Evolutionary conservation across 64 coral and sea anemone species (phyloP).

Genomic region (Orbicella faveolata): DNA sequence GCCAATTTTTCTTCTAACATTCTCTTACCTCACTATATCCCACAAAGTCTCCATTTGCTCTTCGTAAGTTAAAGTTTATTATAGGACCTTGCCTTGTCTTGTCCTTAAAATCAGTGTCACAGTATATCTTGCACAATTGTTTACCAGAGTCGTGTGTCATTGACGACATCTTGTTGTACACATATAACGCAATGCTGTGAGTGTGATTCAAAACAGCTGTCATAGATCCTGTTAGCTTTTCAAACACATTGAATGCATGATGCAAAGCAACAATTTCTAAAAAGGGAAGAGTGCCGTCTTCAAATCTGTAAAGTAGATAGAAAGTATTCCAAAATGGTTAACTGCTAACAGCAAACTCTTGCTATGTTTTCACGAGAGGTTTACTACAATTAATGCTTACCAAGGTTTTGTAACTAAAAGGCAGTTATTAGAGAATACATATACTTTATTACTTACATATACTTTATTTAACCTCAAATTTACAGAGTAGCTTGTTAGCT

Average conservation of each 20-base stretch:
- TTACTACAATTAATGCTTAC: too few relatives aligned
- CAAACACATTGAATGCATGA: slow-evolving; percentile 68
- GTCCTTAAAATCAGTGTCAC: slow-evolving; percentile 72
- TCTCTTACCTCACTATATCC: slow-evolving; percentile 91
- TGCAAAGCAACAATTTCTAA: slow-evolving; percentile 82
- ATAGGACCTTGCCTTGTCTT: slow-evolving; percentile 72
- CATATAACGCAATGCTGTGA: slow-evolving; percentile 71
- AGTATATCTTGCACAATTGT: slow-evolving; percentile 62
- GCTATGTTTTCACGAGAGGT: too few relatives aligned
- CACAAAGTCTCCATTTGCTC: slow-evolving; percentile 85
- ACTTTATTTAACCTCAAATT: too few relatives aligned
- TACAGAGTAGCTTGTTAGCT: too few relatives aligned
- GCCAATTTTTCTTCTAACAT: background rate
- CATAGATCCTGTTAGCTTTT: slow-evolving; percentile 66
- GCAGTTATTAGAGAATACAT: too few relatives aligned
- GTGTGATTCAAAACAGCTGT: slow-evolving; percentile 72
- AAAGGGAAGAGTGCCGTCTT: slow-evolving; percentile 93
- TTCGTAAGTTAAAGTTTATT: slow-evolving; percentile 86
- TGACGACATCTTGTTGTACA: slow-evolving; percentile 66
- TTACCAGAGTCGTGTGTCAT: slow-evolving; percentile 77
- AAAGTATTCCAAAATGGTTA: too few relatives aligned
- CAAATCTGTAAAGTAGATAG: slow-evolving; percentile 60
- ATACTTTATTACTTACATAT: too few relatives aligned
- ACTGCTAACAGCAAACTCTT: too few relatives aligned
- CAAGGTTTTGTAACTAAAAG: too few relatives aligned